Percentiles rank a stretch among this genome's conserved stretches.
Evolutionary conservation across 2,113 vertebrate species (phyloP).

Genomic region (Thalassoma bifasciatum): DNA sequence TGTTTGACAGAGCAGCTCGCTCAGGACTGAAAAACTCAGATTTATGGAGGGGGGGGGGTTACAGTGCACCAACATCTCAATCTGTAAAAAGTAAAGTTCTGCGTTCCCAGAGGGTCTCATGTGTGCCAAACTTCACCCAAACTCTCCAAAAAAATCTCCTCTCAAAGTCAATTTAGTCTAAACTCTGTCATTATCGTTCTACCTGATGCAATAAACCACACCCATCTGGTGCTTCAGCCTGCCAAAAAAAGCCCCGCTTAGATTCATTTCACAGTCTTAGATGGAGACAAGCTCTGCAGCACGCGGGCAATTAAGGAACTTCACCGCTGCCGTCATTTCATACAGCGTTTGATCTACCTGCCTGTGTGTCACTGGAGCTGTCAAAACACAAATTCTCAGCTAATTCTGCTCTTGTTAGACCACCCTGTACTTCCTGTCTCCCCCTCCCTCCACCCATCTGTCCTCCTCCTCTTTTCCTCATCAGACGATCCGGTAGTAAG

Average conservation of each 20-base stretch:
- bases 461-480: slow-evolving; percentile 12
- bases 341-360: slow-evolving; percentile 32
- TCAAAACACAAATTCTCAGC: slow-evolving; percentile 24
- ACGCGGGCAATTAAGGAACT: slow-evolving; percentile 41
- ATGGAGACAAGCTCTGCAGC: slow-evolving; percentile 25
- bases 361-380: slow-evolving; percentile 31
- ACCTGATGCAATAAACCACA: slow-evolving; percentile 6
- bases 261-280: slow-evolving; percentile 19
- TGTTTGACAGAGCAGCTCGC: not conserved
- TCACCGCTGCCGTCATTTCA: slow-evolving; percentile 24
- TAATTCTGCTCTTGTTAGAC: slow-evolving; percentile 38
- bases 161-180: slow-evolving; percentile 21
- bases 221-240: slow-evolving; percentile 14
- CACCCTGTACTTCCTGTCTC: slow-evolving; percentile 17
- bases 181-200: not conserved
- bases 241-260: slow-evolving; percentile 11
- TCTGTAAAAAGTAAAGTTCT: not conserved
- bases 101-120: not conserved
- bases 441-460: slow-evolving; percentile 3
- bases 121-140: not conserved
- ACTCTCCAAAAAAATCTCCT: slow-evolving; percentile 4
- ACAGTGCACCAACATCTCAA: too few relatives aligned
- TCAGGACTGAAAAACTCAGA: not conserved
- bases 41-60: not conserved
- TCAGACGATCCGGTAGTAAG: slow-evolving; percentile 1